Conservation (phyloP, 2,888 invertebrate genomes). For the Brenthis ino region DNA sequence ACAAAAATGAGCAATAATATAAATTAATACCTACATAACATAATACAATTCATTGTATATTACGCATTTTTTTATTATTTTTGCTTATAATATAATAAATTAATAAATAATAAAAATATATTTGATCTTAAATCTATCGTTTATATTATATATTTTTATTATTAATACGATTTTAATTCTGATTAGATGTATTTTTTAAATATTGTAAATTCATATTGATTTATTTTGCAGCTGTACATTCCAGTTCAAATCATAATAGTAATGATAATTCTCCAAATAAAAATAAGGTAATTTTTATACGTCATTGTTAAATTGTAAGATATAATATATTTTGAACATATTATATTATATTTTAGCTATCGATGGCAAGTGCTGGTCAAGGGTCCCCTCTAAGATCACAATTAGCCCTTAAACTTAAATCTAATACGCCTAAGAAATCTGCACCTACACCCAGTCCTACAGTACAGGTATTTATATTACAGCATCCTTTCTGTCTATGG, state of each 20-base stretch:
- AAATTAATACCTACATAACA: background rate
- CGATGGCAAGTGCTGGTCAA: slow-evolving; percentile 84
- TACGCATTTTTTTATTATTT: no score
- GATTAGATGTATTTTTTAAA: no score
- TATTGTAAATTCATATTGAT: slow-evolving; percentile 1
- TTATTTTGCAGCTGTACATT: slow-evolving; percentile 59
- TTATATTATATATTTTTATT: no score
- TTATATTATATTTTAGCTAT: slow-evolving; percentile 57
- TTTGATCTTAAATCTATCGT: no score
- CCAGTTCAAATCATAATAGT: slow-evolving; percentile 70
- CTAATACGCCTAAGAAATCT: slow-evolving; percentile 79
- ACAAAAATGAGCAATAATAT: background rate
- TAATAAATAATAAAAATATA: no score
- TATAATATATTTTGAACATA: slow-evolving; percentile 10
- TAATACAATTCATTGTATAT: no score
- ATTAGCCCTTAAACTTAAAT: slow-evolving; percentile 86
- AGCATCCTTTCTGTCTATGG: background rate
- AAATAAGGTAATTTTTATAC: slow-evolving; percentile 59
- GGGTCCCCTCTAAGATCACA: slow-evolving; percentile 89
- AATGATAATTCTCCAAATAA: slow-evolving; percentile 76
- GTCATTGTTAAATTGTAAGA: background rate
- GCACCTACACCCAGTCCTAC: slow-evolving; percentile 73
- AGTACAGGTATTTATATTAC: slow-evolving; percentile 60
- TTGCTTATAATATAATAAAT: no score
- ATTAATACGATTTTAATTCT: no score